Conservation (phyloP, 1,140 invertebrate genomes). For the Cotesia vestalis region DNA sequence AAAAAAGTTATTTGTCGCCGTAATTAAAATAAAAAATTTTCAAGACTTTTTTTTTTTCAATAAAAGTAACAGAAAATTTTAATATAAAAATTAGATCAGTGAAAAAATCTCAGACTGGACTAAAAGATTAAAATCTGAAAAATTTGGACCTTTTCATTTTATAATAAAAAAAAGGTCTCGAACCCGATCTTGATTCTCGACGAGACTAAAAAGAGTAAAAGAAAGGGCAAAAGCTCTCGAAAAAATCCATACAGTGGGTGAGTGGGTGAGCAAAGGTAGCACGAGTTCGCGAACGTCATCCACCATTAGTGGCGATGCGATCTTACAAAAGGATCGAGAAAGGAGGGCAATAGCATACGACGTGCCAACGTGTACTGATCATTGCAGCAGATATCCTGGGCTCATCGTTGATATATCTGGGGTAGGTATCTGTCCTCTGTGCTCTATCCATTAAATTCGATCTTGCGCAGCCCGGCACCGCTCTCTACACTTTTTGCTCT, state of each 20-base stretch:
- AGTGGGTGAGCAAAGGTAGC: slow-evolving; percentile 35
- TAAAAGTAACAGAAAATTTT: too few species aligned
- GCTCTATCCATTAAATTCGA: slow-evolving; percentile 58
- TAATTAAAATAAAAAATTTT: too few species aligned
- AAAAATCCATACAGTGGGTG: slow-evolving; percentile 7
- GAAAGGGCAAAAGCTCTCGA: background rate
- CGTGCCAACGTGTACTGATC: slow-evolving; percentile 58
- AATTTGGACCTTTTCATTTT: too few species aligned
- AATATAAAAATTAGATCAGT: too few species aligned
- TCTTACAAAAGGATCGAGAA: slow-evolving; percentile 32
- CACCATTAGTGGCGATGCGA: slow-evolving; percentile 20
- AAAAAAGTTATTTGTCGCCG: too few species aligned
- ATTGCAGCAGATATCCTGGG: slow-evolving; percentile 53
- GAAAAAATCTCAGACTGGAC: too few species aligned
- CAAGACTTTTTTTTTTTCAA: too few species aligned
- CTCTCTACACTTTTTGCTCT: background rate
- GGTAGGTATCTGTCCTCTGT: slow-evolving; percentile 52
- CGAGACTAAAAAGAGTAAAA: too few species aligned
- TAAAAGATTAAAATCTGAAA: too few species aligned
- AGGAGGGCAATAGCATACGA: slow-evolving; percentile 40
- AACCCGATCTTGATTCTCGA: too few species aligned
- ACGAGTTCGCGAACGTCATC: slow-evolving; percentile 21
- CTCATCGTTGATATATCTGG: slow-evolving; percentile 55
- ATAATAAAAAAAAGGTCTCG: too few species aligned
- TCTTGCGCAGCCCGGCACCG: slow-evolving; percentile 23